Conservation (phyloP, 2,888 invertebrate species). For the Eilema depressum region DNA sequence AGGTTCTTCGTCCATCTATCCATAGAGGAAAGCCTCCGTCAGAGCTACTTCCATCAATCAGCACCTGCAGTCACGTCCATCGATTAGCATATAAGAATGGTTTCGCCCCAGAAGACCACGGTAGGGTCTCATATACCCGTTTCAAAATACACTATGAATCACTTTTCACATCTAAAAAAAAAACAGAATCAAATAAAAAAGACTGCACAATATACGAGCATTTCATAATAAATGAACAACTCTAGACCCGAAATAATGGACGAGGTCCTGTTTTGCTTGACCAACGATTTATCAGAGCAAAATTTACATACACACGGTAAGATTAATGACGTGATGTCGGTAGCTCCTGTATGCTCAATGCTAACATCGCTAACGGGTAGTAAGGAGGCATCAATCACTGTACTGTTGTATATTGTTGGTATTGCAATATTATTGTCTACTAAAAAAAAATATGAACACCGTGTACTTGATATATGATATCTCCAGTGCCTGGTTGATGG, state of each 20-base stretch:
- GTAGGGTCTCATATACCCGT: neutral
- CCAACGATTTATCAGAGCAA: slow-evolving; percentile 76
- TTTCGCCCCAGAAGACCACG: neutral
- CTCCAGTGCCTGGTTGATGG: no score
- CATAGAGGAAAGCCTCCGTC: neutral
- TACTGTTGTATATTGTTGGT: slow-evolving; percentile 48
- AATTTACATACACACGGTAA: slow-evolving; percentile 75
- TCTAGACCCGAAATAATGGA: slow-evolving; percentile 51
- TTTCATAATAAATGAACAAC: slow-evolving; percentile 46
- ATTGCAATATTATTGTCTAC: slow-evolving; percentile 45
- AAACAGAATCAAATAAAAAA: slow-evolving; percentile 41
- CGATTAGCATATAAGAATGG: neutral
- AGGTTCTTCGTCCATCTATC: neutral
- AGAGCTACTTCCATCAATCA: neutral
- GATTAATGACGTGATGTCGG: slow-evolving; percentile 75
- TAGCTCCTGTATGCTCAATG: slow-evolving; percentile 59
- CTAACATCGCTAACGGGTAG: slow-evolving; percentile 54
- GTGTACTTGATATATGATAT: neutral
- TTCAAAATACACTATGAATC: neutral
- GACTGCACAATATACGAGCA: slow-evolving; percentile 33
- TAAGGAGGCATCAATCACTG: slow-evolving; percentile 52
- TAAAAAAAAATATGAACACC: slow-evolving; percentile 7
- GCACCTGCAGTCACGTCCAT: neutral
- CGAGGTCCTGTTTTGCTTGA: slow-evolving; percentile 62
- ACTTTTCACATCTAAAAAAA: slow-evolving; percentile 18